Evolutionary conservation across 2,888 invertebrate species (phyloP).

Genomic region (Noctua fimbriata): DNA sequence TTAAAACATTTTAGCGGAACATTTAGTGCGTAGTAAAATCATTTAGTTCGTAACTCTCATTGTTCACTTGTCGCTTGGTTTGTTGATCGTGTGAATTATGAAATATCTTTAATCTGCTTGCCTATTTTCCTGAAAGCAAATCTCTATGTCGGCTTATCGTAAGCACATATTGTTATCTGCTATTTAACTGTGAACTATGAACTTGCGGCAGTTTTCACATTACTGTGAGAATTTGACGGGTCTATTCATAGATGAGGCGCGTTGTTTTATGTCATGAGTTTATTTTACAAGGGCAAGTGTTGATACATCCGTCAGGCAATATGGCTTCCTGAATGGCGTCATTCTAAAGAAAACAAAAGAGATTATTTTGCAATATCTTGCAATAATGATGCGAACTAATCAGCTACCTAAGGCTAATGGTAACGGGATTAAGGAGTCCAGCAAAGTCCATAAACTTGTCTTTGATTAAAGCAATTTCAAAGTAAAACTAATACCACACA

Average conservation of each 20-base stretch:
- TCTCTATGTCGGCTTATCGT: conserved; percentile 25
- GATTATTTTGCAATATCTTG: background rate
- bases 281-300: conserved; percentile 35
- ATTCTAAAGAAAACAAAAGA: background rate
- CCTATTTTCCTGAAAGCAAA: conserved; percentile 33
- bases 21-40: conserved; percentile 19
- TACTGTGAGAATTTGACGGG: conserved; percentile 14
- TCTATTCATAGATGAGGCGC: conserved; percentile 28
- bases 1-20: conserved; percentile 24
- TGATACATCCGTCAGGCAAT: conserved; percentile 15
- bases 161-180: conserved; percentile 21
- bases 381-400: background rate
- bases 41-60: conserved; percentile 10
- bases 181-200: conserved; percentile 54
- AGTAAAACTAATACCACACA: background rate
- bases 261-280: conserved; percentile 26
- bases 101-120: conserved; percentile 18
- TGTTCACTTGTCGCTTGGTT: conserved; percentile 16
- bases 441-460: background rate
- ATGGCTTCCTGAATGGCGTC: conserved; percentile 38
- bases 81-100: conserved; percentile 18
- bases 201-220: conserved; percentile 44
- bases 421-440: background rate
- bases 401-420: background rate
- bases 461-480: background rate